Evolutionary conservation across 1,140 invertebrate species (phyloP).

Genomic region (Formica selysi): DNA sequence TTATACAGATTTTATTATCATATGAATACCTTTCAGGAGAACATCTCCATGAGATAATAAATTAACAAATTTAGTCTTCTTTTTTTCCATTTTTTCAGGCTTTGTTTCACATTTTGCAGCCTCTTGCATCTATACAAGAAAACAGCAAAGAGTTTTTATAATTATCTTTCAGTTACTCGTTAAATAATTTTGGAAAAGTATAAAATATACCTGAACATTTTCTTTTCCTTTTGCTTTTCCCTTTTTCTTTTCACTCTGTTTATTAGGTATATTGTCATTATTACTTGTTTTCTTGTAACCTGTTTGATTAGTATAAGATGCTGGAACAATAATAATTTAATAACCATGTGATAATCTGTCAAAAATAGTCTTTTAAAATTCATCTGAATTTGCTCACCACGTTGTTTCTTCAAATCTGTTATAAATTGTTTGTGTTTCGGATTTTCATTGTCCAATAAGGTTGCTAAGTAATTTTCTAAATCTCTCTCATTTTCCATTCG

Average conservation of each 20-base stretch:
- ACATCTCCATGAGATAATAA: conserved; percentile 92
- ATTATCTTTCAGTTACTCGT: not conserved
- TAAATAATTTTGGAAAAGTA: conserved; percentile 8
- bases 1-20: conserved; percentile 44
- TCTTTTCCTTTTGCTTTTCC: conserved; percentile 78
- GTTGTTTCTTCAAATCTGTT: conserved; percentile 88
- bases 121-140: conserved; percentile 81
- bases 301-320: conserved; percentile 63
- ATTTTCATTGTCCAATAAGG: conserved; percentile 89
- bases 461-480: conserved; percentile 90
- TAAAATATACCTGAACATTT: conserved; percentile 50
- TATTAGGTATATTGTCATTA: conserved; percentile 60
- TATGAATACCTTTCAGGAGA: conserved; percentile 88
- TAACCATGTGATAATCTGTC: conserved; percentile 22
- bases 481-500: conserved; percentile 89
- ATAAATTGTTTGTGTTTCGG: conserved; percentile 89
- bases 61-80: conserved; percentile 92
- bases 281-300: conserved; percentile 75
- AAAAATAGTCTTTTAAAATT: conserved; percentile 37
- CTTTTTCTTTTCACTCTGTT: conserved; percentile 80
- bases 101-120: conserved; percentile 82
- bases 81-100: conserved; percentile 87
- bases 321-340: conserved; percentile 51
- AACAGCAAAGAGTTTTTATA: not conserved
- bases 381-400: conserved; percentile 46